Percentiles rank a stretch among this genome's conserved stretches.
Conservation (phyloP, 2,888 invertebrate species). For the Galeruca laticollis region DNA sequence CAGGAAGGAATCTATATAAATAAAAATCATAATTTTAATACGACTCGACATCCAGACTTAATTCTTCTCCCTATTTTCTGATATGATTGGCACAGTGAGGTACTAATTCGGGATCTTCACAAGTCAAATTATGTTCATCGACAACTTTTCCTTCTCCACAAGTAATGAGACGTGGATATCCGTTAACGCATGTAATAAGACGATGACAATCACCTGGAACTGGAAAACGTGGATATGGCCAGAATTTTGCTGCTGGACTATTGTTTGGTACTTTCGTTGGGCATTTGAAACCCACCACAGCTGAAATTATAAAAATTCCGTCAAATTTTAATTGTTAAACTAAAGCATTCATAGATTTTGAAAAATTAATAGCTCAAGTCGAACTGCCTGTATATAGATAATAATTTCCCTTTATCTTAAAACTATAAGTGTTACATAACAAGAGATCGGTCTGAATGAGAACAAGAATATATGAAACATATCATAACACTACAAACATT, state of each 20-base stretch:
- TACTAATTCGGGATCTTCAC: conserved; percentile 79
- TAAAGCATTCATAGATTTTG: neutral
- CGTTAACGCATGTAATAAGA: conserved; percentile 91
- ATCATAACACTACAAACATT: no score
- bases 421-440: no score
- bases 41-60: conserved; percentile 3
- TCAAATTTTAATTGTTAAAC: neutral
- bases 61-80: conserved; percentile 52
- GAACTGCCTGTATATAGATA: no score
- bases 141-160: conserved; percentile 91
- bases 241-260: conserved; percentile 87
- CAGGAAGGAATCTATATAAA: neutral
- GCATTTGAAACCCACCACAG: conserved; percentile 92
- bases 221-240: conserved; percentile 92
- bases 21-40: neutral
- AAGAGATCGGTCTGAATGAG: no score
- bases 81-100: conserved; percentile 63
- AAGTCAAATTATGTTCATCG: conserved; percentile 85
- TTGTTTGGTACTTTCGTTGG: conserved; percentile 86
- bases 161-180: conserved; percentile 86
- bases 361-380: no score
- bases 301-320: conserved; percentile 66
- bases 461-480: no score
- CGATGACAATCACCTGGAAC: conserved; percentile 89
- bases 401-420: no score